Base-by-base conservation (phyloP, 2,888 invertebrate species). In the Brenthis ino region DNA sequence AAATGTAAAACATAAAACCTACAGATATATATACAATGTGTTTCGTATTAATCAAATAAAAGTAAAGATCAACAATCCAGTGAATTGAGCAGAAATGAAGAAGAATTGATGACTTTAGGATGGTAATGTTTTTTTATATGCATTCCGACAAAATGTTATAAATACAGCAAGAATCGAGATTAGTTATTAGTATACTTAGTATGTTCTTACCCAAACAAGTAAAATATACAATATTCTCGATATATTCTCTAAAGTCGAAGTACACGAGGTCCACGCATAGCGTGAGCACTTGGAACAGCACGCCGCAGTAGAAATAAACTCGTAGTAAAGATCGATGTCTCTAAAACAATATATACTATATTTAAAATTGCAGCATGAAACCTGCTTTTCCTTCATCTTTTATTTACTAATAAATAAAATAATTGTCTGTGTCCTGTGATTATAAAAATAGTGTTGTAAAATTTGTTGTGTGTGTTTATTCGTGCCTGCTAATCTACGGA, bases 221-320 rank as follows among this genome's bases (percentile, higher is more conserved):
- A 67, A 86, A 77, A 65, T 86, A 88, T 8, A 84, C 55, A 0
- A 76, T 70, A 37, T 83, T 86, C 65, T 84, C 83, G 16, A 82
- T 71, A 69, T 83, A 79, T 37, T 84, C 81, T 12, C 80, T 75
- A 57, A 79, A 82, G 67, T 86, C 84, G 64, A 85, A 80, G 75
- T 80, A 85, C 0, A 78, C 68, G n/a, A 87, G 72, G 73, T 88
- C 88, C 43, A 85, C 71, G 50, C 80, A 76, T 5, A 89, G 72
- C 0, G 83, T 82, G n/a, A 85, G 57, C 53, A 84, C 61, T 63
- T 85, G 84, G 28, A 85, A 82, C 2, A 78, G 75, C n/a, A 82
- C 70, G 5, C 84, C 85, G 60, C 81, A 81, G 77, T 84, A 86
- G 67, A 89, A 80, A 75, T 87, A 89, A 13, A 82, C 71, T 74